Evolutionary conservation across 2,113 vertebrate species (phyloP).

Genomic region (Scytalopus superciliaris): DNA sequence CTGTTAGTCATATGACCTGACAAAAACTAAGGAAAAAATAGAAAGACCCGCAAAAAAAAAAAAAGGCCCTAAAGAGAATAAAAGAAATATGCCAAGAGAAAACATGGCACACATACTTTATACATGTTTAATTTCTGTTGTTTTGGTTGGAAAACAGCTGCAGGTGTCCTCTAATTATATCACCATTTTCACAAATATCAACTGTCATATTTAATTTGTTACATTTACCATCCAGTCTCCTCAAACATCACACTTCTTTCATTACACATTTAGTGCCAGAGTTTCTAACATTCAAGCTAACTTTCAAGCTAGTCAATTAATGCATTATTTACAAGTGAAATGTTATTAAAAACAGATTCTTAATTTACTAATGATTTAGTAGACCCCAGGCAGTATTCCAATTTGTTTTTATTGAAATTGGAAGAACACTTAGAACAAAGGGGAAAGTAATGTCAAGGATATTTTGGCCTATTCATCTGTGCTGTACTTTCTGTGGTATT

Average conservation of each 20-base stretch:
- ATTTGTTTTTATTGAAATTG: constrained; percentile 86
- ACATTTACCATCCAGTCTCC: constrained; percentile 75
- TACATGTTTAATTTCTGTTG: constrained; percentile 84
- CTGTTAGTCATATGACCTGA: constrained; percentile 53
- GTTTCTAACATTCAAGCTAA: constrained; percentile 84
- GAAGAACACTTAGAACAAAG: constrained; percentile 76
- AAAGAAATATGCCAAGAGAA: constrained; percentile 71
- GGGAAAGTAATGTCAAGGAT: constrained; percentile 64
- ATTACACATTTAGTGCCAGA: constrained; percentile 80
- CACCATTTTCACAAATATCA: constrained; percentile 84
- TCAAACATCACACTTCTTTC: constrained; percentile 77
- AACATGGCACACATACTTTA: constrained; percentile 70
- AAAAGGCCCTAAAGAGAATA: constrained; percentile 53
- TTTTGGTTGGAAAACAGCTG: constrained; percentile 85
- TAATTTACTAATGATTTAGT: constrained; percentile 98
- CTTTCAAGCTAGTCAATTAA: constrained; percentile 92
- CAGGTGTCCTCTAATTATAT: constrained; percentile 86
- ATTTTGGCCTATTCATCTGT: constrained; percentile 58
- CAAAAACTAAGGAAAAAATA: constrained; percentile 17
- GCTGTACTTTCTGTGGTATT: constrained; percentile 51
- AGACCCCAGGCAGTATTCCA: constrained; percentile 90
- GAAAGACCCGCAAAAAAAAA: background rate
- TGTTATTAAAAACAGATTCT: constrained; percentile 97
- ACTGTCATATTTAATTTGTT: constrained; percentile 86
- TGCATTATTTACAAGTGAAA: constrained; percentile 98